These are phyloP conservation scores for Hyles euphorbiae DNA, from an alignment of 1,140 invertebrate genomes.

Conservation along the genomic window DNA sequence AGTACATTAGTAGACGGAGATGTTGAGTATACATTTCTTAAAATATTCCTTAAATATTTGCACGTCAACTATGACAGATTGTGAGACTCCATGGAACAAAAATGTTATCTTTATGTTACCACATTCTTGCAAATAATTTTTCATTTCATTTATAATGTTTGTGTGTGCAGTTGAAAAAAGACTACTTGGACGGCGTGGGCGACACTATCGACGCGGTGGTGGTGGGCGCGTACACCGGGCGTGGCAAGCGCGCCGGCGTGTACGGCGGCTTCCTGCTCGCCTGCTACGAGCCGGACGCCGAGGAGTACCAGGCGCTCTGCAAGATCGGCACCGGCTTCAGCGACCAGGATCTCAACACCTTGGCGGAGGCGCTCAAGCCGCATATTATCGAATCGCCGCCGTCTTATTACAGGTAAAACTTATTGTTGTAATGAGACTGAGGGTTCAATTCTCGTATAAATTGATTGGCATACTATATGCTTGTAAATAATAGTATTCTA, in stretches of 20 bases:
- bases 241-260: conserved; percentile 94
- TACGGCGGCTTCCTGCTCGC: conserved; percentile 98
- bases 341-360: conserved; percentile 90
- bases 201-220: conserved; percentile 97
- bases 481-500: too few species aligned
- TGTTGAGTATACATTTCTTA: too few species aligned
- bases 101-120: too few species aligned
- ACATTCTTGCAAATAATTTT: too few species aligned
- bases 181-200: conserved; percentile 96
- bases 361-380: conserved; percentile 87
- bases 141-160: not conserved
- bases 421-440: too few species aligned
- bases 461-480: too few species aligned
- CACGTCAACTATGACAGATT: too few species aligned
- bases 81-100: too few species aligned
- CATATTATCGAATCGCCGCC: conserved; percentile 84
- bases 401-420: conserved; percentile 84
- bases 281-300: conserved; percentile 95
- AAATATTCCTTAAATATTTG: too few species aligned
- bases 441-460: too few species aligned
- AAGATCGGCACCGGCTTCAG: conserved; percentile 98
- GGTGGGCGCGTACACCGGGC: conserved; percentile 95
- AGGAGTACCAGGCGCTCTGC: conserved; percentile 90
- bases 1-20: too few species aligned
- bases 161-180: conserved; percentile 89